Percentiles rank a stretch among this genome's conserved stretches.
phyloP scores from a whole-genome alignment of 1,140 invertebrate genomes.

The Venturia canescens region DNA sequence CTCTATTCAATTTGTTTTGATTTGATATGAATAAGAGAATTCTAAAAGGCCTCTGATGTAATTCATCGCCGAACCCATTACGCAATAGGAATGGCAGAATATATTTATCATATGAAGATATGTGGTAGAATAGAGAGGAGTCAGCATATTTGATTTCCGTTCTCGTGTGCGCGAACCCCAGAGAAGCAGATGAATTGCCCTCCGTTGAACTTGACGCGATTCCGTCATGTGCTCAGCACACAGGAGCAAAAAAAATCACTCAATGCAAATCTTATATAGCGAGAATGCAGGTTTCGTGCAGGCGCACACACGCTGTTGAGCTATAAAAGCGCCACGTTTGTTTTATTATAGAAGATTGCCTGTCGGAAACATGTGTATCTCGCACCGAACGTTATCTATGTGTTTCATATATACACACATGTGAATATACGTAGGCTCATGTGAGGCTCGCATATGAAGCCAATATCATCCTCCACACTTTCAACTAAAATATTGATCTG shows the following conservation, averaged over 20 bases:
- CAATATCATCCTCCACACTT: conserved; percentile 7
- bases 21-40: too few species aligned
- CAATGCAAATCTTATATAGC: conserved; percentile 35
- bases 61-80: too few species aligned
- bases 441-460: too few species aligned
- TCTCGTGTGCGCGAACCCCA: not conserved
- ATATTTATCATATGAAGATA: not conserved
- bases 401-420: not conserved
- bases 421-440: not conserved
- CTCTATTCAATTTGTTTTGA: too few species aligned
- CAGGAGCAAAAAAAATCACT: conserved; percentile 40
- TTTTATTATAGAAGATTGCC: conserved; percentile 58
- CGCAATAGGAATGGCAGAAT: too few species aligned
- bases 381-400: not conserved
- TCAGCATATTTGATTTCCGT: not conserved
- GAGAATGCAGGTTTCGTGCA: conserved; percentile 11
- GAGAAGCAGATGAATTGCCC: not conserved
- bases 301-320: conserved; percentile 9
- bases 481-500: not conserved
- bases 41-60: too few species aligned
- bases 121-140: not conserved
- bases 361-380: conserved; percentile 55
- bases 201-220: not conserved
- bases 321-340: conserved; percentile 49
- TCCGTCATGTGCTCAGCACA: not conserved